Evolutionary conservation across 1,140 invertebrate species (phyloP), one percentile per base, ranked within the genome.

Genomic region (Macrobrachium rosenbergii): DNA sequence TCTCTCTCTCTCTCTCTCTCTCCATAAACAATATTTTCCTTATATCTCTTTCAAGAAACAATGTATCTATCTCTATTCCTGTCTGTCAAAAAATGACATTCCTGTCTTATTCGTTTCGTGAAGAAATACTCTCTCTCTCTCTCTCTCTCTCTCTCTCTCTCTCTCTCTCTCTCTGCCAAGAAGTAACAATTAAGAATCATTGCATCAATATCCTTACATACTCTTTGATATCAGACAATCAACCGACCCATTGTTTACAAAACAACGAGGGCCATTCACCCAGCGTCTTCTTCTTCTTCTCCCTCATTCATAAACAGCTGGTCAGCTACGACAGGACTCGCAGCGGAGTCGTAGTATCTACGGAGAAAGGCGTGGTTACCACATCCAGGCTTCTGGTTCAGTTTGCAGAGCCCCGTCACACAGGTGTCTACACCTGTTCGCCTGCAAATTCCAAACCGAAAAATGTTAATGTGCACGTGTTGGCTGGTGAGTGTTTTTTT

Each of bases 381-480:
- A 97, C 96, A 84, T 96, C 95, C 88, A 94, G 95, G 88, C 93
- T 97, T 90, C 93, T 96, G 82, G 97, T 97, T 91, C 95, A 95
- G n/a, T 93, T 95, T 89, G 96, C 96, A 77, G 91, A 91, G 77
- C 91, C 92, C 64, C 89, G 58, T 93, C 90, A 92, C 86, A 91
- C 91, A 7, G 91, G 89, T 23, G 92, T 92, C 19, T 97, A 97
- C 92, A 96, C 95, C 67, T 97, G 96, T 92, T 94, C 94, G 88
- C 96, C 96, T 11, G 96, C 96, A 73, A 96, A 96, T 90, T 96
- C 96, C 23, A 96, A 97, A 90, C 94, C 95, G 14, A 95, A 95
- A 91, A 96, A 95, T n/a, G 94, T 97, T 64, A 94, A 94, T 86
- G 96, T 97, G 83, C 96, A 97, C 90, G 95, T 97, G 37, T 92